Base-by-base conservation (phyloP, 2,888 invertebrate genomes). In the Aporophyla nigra region DNA sequence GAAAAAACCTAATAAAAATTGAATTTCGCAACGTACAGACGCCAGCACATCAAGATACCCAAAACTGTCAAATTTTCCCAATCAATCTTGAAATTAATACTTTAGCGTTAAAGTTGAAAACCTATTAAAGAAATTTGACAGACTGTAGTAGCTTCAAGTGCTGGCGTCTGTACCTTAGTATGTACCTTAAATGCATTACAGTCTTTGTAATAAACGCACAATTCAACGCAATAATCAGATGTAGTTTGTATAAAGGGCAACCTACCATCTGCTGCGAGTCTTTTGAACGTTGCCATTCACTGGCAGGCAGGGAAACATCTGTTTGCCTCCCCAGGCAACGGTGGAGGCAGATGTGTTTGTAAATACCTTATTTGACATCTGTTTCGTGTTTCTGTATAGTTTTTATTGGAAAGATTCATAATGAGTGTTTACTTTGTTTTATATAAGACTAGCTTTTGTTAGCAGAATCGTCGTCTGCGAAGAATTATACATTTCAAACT, bases 341-440 rank as follows among this genome's bases (percentile, higher is more conserved):
- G 40, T 43, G 27, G 19, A 56, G n/a, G 33, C 82, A 82, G 82
- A 82, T 82, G 84, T 83, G 40, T 59, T 62, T 21, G 21, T 58
- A 24, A 46, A 43, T 16, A 56, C 40, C 7, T 70, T 16, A 24
- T 63, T 33, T n/a, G 5, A 62, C 76, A 82, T 84, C 56, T 74
- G 84, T 74, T 74, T 53, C 5, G 6, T 33, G 33, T 70, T 59
- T 51, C 61, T 24, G 16, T 33, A n/a, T 4, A 33, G 14, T 79
- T 46, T 33, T 21, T 49, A 2, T 49, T 54, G 14, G 0, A 56
- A 71, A 16, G 16, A 21, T 54, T 62, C 40, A 14, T 61, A 27
- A 53, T 24, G 3, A 27, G 6, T 53, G 4, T 4, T 53, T 16
- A 19, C 21, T 21, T 33, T 27, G 59, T 62, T 54, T 46, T 6